Percentiles rank a stretch among this genome's conserved stretches.
Evolutionary conservation across 2,113 vertebrate genomes (phyloP).

Genomic region (Megaleporinus macrocephalus): DNA sequence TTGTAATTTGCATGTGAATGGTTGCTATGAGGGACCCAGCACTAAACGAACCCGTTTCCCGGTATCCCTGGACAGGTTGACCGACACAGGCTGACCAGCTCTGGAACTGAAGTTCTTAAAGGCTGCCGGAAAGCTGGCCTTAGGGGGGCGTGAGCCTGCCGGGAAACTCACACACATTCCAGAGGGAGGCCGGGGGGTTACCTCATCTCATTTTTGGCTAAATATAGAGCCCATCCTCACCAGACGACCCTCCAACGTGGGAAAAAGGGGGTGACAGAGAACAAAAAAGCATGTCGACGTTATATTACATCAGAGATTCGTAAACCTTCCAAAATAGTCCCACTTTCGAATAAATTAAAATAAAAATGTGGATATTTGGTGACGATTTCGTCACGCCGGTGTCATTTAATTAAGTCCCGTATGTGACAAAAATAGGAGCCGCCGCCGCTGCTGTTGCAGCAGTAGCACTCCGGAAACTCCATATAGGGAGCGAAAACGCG

Average conservation of each 20-base stretch:
- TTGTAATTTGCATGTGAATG: background rate
- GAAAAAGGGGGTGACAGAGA: background rate
- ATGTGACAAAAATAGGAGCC: slow-evolving; percentile 49
- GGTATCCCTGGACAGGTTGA: background rate
- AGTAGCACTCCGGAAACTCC: slow-evolving; percentile 67
- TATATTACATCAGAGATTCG: background rate
- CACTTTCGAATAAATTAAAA: no score
- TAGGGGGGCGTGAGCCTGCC: slow-evolving; percentile 63
- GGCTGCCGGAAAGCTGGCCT: slow-evolving; percentile 37
- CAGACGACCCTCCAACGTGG: background rate
- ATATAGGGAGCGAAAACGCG: slow-evolving; percentile 68
- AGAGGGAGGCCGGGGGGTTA: slow-evolving; percentile 37
- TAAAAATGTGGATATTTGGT: slow-evolving; percentile 1
- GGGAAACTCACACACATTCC: slow-evolving; percentile 61
- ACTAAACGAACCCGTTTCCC: background rate
- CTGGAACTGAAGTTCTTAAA: background rate
- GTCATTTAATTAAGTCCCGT: slow-evolving; percentile 35
- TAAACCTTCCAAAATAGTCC: no score
- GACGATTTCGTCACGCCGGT: slow-evolving; percentile 34
- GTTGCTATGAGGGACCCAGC: background rate
- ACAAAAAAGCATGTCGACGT: background rate
- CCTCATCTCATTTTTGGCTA: slow-evolving; percentile 45
- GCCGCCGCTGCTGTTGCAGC: slow-evolving; percentile 38
- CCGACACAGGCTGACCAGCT: background rate
- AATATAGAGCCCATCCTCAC: slow-evolving; percentile 9